phyloP scores from a whole-genome alignment of 1,140 invertebrate genomes.

The Paraescarpia echinospica region DNA sequence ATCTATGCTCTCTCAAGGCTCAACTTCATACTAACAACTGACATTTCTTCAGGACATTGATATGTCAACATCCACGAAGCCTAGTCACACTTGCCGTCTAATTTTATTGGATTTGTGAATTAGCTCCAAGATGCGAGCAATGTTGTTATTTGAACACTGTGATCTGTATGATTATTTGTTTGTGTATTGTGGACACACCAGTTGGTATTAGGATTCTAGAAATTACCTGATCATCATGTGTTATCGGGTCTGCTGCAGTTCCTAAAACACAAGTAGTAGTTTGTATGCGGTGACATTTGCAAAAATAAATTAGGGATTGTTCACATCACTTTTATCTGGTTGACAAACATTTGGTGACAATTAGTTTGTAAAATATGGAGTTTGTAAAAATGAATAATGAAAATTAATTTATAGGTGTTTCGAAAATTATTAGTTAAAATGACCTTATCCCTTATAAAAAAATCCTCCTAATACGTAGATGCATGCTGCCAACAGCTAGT shows the following conservation, averaged over 20 bases:
- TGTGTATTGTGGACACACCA: too few relatives aligned
- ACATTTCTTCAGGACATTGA: too few relatives aligned
- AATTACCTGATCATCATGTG: background rate
- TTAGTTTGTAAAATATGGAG: background rate
- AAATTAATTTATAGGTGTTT: background rate
- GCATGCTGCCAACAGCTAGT: too few relatives aligned
- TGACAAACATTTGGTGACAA: background rate
- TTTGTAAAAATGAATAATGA: background rate
- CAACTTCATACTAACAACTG: too few relatives aligned
- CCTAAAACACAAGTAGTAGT: background rate
- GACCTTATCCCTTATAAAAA: too few relatives aligned
- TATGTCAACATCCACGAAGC: too few relatives aligned
- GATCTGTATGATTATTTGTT: background rate
- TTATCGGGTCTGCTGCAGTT: background rate
- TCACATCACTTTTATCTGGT: background rate
- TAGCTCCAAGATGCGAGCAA: background rate
- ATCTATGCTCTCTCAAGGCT: too few relatives aligned
- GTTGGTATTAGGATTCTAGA: background rate
- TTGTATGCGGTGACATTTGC: background rate
- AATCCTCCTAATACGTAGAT: too few relatives aligned
- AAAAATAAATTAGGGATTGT: background rate
- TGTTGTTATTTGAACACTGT: background rate
- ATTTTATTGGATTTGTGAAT: too few relatives aligned
- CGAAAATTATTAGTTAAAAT: background rate
- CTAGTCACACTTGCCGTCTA: too few relatives aligned